phyloP scores from a whole-genome alignment of 2,797 vertebrate species.

The Decapterus maruadsi region DNA sequence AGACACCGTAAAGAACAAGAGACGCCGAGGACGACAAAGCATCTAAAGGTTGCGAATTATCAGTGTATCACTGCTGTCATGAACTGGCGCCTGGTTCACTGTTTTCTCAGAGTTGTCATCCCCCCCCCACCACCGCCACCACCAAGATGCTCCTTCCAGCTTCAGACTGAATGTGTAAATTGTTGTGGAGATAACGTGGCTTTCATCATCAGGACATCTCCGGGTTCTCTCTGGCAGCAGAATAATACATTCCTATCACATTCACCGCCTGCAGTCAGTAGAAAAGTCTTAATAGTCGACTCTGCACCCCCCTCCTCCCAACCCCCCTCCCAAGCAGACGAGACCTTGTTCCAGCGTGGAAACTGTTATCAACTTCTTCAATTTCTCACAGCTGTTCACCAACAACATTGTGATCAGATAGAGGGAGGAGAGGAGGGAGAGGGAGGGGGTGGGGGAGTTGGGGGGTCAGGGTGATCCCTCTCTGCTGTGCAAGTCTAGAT shows the following conservation, averaged over 20 bases:
- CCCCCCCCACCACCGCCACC: too few relatives aligned
- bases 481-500: constrained; percentile 26
- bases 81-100: not conserved
- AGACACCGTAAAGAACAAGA: not conserved
- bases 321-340: not conserved
- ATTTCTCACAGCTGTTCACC: constrained; percentile 35
- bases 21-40: constrained; percentile 13
- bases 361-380: constrained; percentile 38
- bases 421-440: not conserved
- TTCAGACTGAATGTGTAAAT: constrained; percentile 39
- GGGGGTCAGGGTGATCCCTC: constrained; percentile 43
- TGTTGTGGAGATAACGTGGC: constrained; percentile 1
- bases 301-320: not conserved
- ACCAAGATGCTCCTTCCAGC: constrained; percentile 23
- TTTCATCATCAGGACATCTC: not conserved
- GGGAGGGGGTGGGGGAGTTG: not conserved
- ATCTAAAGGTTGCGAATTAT: constrained; percentile 7
- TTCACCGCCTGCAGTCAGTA: not conserved
- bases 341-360: not conserved
- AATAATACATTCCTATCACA: constrained; percentile 27
- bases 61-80: not conserved
- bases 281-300: not conserved
- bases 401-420: constrained; percentile 43
- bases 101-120: constrained; percentile 2
- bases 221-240: constrained; percentile 10